Percentiles rank a stretch among this genome's conserved stretches.
Evolutionary conservation across 2,888 invertebrate species (phyloP).

Genomic region (Limnephilus auricula): DNA sequence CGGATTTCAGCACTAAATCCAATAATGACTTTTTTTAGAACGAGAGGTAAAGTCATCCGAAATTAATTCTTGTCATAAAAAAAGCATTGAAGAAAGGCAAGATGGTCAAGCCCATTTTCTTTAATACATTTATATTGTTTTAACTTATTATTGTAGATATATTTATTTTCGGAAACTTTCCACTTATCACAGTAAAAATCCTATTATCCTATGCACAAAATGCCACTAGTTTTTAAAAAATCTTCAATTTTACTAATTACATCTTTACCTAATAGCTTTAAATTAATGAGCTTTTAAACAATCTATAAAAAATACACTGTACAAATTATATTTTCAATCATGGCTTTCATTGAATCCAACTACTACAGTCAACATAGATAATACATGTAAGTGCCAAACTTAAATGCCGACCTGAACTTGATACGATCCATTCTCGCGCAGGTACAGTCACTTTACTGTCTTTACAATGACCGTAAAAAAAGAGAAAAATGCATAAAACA

Average conservation of each 20-base stretch:
- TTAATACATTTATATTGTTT: slow-evolving; percentile 8
- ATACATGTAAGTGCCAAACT: too few relatives aligned
- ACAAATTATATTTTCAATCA: background rate
- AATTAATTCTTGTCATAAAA: slow-evolving; percentile 12
- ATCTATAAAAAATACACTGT: background rate
- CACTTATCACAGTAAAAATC: slow-evolving; percentile 28
- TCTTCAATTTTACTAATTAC: background rate
- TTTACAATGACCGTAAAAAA: too few relatives aligned
- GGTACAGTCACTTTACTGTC: too few relatives aligned
- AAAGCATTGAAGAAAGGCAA: slow-evolving; percentile 55
- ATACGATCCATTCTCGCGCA: too few relatives aligned
- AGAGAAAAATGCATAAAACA: too few relatives aligned
- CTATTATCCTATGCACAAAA: slow-evolving; percentile 22
- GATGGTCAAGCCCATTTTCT: slow-evolving; percentile 55
- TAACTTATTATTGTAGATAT: slow-evolving; percentile 20
- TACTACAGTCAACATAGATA: background rate
- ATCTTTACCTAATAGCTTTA: background rate
- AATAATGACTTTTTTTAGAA: background rate
- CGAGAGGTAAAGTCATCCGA: background rate
- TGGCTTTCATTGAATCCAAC: background rate
- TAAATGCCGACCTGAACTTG: too few relatives aligned
- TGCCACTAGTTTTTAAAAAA: background rate
- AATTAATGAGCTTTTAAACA: background rate
- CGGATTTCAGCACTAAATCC: background rate
- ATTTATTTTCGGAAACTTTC: background rate